Base-by-base conservation (phyloP, 2,888 invertebrate species). In the Baccha elongata region DNA sequence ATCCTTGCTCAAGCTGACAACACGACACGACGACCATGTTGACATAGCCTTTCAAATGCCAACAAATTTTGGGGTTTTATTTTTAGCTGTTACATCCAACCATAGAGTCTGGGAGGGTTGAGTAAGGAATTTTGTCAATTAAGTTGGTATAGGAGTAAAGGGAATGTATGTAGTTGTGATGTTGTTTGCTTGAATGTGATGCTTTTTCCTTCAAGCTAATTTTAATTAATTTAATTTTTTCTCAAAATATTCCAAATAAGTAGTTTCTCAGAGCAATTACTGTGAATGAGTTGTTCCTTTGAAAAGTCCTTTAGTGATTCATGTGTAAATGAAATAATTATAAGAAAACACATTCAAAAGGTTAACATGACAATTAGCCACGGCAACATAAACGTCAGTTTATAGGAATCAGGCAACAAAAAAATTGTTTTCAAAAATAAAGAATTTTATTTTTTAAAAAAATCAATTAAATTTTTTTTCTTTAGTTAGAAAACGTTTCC, bases 221-320 rank as follows among this genome's bases (percentile, higher is more conserved):
- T 60, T 46, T 60, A 26, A 44, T 78, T 60, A 58, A 65, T 65
- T 78, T 65, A 65, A 78, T 72, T 60, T 60, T 67, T 72, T 46
- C 21, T 60, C 52, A 52, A 72, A 78, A 67, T n/a, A n/a, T 67
- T 60, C 26, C 52, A 72, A 72, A 67, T 52, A 72, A 72, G 60
- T 52, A 52, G 29, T 44, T 65, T 44, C 29, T 5, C 23, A 23
- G 3, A 23, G 3, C 23, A 4, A 23, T 5, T 5, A 32, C 2
- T 5, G 4, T 32, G 29, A 1, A 32, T 32, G 8, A 1, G 8
- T 5, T 32, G 6, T 7, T 32, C 7, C 8, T 7, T 3, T 32
- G 2, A 2, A 32, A 32, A 8, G 29, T 32, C 29, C 8, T 32
- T 4, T 1, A 32, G 8, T 32, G 29, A 2, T 32, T 4, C 5